Conservation (phyloP, 2,888 invertebrate species). For the Seladonia tumulorum region DNA sequence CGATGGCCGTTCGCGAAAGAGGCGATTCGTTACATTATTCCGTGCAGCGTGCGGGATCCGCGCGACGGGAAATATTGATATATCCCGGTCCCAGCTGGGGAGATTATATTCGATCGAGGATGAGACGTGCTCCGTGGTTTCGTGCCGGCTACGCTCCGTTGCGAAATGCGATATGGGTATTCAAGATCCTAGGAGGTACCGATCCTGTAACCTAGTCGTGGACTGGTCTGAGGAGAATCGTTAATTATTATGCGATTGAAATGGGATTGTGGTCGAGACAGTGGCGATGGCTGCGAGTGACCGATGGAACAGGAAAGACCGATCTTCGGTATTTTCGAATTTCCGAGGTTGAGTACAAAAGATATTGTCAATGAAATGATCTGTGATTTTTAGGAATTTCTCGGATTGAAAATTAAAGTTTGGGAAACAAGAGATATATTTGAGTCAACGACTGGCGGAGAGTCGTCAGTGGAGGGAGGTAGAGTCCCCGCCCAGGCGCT, state of each 20-base stretch:
- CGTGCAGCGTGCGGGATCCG: background rate
- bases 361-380: too few relatives aligned
- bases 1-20: background rate
- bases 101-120: background rate
- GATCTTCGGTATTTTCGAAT: too few relatives aligned
- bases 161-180: background rate
- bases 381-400: too few relatives aligned
- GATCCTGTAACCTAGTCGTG: background rate
- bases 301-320: background rate
- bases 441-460: too few relatives aligned
- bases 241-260: background rate
- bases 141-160: background rate
- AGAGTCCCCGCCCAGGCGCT: background rate
- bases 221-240: background rate
- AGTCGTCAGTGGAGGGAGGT: background rate
- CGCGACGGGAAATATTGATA: background rate
- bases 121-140: background rate
- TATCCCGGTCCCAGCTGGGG: background rate
- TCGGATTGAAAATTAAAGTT: too few relatives aligned
- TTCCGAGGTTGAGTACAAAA: too few relatives aligned
- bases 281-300: background rate
- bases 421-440: too few relatives aligned
- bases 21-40: conserved; percentile 11
- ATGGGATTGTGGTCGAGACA: background rate
- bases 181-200: background rate